Conservation (phyloP, 2,797 vertebrate species). For the Cirrhinus mrigala region DNA sequence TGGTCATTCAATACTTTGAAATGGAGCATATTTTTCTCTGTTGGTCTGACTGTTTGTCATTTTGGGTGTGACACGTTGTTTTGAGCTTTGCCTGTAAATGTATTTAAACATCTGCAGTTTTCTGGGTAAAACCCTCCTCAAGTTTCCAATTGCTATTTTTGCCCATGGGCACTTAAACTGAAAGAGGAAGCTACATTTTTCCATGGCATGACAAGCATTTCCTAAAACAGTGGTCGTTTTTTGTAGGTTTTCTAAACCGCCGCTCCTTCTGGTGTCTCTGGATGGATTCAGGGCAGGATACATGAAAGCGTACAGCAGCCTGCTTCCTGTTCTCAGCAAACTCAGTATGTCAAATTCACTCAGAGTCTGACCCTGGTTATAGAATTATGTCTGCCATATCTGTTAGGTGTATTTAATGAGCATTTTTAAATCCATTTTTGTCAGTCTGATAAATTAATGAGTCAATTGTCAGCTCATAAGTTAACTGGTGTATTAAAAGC, state of each 20-base stretch:
- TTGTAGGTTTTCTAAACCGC: slow-evolving; percentile 86
- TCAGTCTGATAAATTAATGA: not conserved
- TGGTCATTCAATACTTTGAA: not conserved
- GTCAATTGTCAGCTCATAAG: not conserved
- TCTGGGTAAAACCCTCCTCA: not conserved
- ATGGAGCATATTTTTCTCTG: not conserved
- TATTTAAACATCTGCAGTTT: slow-evolving; percentile 1
- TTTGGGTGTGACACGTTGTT: not conserved
- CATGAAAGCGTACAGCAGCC: slow-evolving; percentile 84
- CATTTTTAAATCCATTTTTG: not conserved
- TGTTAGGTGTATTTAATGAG: not conserved
- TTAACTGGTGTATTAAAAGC: not conserved
- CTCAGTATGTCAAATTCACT: slow-evolving; percentile 83
- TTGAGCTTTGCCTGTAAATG: not conserved
- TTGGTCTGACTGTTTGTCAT: not conserved
- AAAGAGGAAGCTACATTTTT: slow-evolving; percentile 6
- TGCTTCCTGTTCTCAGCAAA: slow-evolving; percentile 89
- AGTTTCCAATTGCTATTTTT: slow-evolving; percentile 26
- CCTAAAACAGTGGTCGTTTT: not conserved
- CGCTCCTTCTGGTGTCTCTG: slow-evolving; percentile 92
- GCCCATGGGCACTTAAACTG: not conserved
- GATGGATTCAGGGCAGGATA: slow-evolving; percentile 95
- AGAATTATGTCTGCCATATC: not conserved
- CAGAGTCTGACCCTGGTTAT: not conserved
- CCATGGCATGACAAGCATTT: slow-evolving; percentile 5